A percentile compares a stretch with the other conserved stretches of the same genome.
Conservation (phyloP, 1,140 invertebrate species). For the Vanessa atalanta region DNA sequence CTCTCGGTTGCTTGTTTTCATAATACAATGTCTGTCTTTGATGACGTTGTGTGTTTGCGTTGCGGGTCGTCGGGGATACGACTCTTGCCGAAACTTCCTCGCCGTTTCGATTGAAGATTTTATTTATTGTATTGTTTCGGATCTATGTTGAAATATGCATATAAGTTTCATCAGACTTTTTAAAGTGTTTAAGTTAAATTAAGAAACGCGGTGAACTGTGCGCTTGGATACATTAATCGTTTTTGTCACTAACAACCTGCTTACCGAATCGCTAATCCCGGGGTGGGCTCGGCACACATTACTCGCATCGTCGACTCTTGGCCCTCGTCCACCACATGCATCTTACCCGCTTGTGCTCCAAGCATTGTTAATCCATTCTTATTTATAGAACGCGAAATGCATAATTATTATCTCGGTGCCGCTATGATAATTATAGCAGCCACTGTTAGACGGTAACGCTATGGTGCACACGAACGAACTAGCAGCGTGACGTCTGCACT, state of each 20-base stretch:
- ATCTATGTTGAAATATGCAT: not conserved
- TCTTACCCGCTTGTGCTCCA: conserved; percentile 55
- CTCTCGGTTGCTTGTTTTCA: conserved; percentile 76
- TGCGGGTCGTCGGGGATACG: conserved; percentile 53
- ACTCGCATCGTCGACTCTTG: conserved; percentile 60
- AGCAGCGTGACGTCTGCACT: conserved; percentile 37
- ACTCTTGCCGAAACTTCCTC: conserved; percentile 51
- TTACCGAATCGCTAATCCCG: conserved; percentile 64
- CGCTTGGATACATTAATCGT: not conserved
- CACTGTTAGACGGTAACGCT: conserved; percentile 45
- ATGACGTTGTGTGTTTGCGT: conserved; percentile 66
- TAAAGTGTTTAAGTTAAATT: not conserved
- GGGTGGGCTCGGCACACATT: conserved; percentile 54
- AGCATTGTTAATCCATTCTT: conserved; percentile 70
- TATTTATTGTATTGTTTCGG: not conserved
- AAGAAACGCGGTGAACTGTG: not conserved
- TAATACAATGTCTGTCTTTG: conserved; percentile 77
- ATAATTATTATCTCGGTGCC: conserved; percentile 61
- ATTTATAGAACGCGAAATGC: conserved; percentile 64
- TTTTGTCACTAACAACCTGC: conserved; percentile 50
- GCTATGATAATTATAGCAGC: conserved; percentile 57
- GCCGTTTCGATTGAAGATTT: conserved; percentile 26
- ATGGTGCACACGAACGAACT: conserved; percentile 44
- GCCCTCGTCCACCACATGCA: conserved; percentile 63
- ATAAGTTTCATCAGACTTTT: not conserved